Base-by-base conservation (phyloP, 2,888 invertebrate genomes). In the Tinea trinotella region DNA sequence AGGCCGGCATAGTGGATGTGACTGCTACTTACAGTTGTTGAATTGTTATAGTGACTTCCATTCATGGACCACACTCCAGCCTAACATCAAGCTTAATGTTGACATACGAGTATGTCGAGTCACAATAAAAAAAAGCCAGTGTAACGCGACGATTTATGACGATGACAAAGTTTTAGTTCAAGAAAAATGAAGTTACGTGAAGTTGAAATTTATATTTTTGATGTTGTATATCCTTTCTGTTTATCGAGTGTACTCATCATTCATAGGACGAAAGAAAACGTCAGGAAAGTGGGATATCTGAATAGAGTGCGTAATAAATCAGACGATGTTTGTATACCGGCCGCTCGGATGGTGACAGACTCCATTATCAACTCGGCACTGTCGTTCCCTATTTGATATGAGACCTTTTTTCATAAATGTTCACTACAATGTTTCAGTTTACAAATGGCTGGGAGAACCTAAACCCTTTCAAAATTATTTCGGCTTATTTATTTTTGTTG, bases 231-330 rank as follows among this genome's bases (percentile, higher is more conserved):
- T 30, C 22, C 12, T 13, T 48, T 50, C 10, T 36, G 22, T 40
- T 40, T 53, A 53, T 53, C 44, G 40, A 53, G 40, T 40, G 53
- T 19, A 48, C 54, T 34, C 54, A 54, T 54, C 54, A 20, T 48
- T 54, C 54, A 54, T 54, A 49, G 30, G 24, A 49, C 34, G 35
- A 49, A 49, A 18, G 36, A 34, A 54, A 54, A 49, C 22, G 34
- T 48, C 20, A 10, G 49, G 24, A 49, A 34, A 35, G 46, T 20
- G 54, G 46, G 53, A 17, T 48, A 54, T 54, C 54, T 54, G 54
- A 48, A 49, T 49, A 35, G 48, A 49, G 54, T 49, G 54, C 48
- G 54, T 54, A 54, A 54, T 54, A 54, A 54, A 54, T 54, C 54
- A 54, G 54, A 54, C 18, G 18, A 9, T 15, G 54, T 44, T 35